phyloP scores from a whole-genome alignment of 1,140 invertebrate species.

The Lasaia peninsularis region DNA sequence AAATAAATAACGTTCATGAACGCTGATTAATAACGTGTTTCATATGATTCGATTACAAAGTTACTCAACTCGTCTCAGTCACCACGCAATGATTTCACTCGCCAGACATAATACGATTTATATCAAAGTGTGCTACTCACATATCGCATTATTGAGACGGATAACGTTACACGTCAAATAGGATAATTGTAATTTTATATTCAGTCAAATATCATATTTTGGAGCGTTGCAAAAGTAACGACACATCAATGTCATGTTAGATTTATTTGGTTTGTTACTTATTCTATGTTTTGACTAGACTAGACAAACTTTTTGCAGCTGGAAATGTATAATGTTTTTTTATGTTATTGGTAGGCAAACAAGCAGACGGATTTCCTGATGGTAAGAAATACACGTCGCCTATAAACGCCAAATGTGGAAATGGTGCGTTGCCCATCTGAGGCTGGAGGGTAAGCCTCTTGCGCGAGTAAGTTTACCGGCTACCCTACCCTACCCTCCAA shows the following conservation, averaged over 20 bases:
- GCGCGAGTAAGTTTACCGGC: too few species aligned
- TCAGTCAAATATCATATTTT: not conserved
- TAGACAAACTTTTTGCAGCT: not conserved
- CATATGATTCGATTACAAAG: slow-evolving; percentile 2
- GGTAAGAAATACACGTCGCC: too few species aligned
- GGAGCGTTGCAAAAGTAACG: not conserved
- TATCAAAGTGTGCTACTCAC: not conserved
- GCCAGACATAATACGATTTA: not conserved
- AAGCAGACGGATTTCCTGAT: too few species aligned
- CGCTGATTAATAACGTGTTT: not conserved
- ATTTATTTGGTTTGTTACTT: not conserved
- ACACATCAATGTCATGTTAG: not conserved
- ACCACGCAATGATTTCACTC: slow-evolving; percentile 6
- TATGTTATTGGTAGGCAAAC: too few species aligned
- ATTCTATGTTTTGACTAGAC: not conserved
- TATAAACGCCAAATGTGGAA: too few species aligned
- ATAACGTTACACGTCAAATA: not conserved
- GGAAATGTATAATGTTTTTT: too few species aligned
- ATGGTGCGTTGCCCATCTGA: too few species aligned
- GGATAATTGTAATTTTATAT: not conserved
- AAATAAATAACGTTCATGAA: not conserved
- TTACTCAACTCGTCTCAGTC: not conserved
- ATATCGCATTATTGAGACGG: not conserved
- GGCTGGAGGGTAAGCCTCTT: too few species aligned
- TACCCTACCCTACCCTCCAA: too few species aligned